Base-by-base conservation (phyloP, 2,113 vertebrate species). In the Haliaeetus leucogaster region DNA sequence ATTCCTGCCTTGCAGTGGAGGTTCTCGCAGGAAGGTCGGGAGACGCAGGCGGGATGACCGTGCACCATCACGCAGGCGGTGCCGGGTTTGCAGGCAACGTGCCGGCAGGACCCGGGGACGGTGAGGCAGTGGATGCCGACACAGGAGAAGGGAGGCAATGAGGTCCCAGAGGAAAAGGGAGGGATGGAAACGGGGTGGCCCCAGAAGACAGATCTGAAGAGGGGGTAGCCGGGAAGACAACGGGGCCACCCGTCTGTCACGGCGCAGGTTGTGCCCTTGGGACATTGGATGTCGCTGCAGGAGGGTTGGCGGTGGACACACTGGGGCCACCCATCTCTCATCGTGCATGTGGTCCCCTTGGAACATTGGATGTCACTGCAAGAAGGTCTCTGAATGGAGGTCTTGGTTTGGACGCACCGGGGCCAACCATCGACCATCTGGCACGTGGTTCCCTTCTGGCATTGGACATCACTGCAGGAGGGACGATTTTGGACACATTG, bases 271-370 rank as follows among this genome's bases (percentile, higher is more conserved):
- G 65, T 45, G 6, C 47, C 85, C 12, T 19, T 21, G 55, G 55
- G 65, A 29, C 85, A 88, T 0, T 15, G 74, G 27, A 29, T 8
- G 10, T 86, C 27, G 0, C 9, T 11, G 30, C 67, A 62, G 56
- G n/a, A 74, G 2, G 17, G 40, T 2, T 9, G 52, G 53, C 0
- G 2, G 8, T 47, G 36, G 32, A 62, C 47, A 12, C 82, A 84
- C 1, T 20, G 68, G 0, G 68, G 68, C 47, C 38, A 52, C 5
- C 56, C 56, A 3, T 16, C 23, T 1, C 1, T 13, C 43, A 72
- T 4, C 17, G 21, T n/a, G 11, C 81, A 83, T 0, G 0, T 16
- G 16, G 70, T 55, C 1, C 20, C 67, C 0, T 43, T 5, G 12
- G 81, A 9, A 7, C 81, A 83, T 0, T 19, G 67, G 11, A 36